These are phyloP conservation scores for Temnothorax nylanderi DNA, from an alignment of 1,140 invertebrate genomes.

Conservation along the genomic window DNA sequence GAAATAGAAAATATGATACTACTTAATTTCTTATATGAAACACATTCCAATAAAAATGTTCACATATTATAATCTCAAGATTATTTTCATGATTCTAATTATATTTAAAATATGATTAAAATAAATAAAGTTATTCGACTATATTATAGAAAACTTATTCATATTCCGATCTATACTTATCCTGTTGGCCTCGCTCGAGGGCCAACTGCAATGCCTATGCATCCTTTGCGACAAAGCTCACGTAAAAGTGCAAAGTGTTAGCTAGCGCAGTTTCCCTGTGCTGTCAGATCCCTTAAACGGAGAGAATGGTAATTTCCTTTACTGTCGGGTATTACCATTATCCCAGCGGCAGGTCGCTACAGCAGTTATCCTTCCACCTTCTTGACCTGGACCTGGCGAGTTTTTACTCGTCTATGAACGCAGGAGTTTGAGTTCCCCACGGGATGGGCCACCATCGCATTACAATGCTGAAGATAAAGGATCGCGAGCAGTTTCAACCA, in stretches of 20 bases:
- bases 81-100: background rate
- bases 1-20: background rate
- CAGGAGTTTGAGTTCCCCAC: conserved; percentile 8
- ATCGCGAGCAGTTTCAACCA: conserved; percentile 7
- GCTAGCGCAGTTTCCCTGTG: conserved; percentile 5
- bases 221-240: background rate
- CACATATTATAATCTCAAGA: background rate
- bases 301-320: conserved; percentile 70
- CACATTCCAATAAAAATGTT: background rate
- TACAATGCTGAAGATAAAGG: conserved; percentile 34
- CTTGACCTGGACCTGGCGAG: background rate
- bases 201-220: background rate
- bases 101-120: conserved; percentile 12
- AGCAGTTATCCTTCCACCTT: conserved; percentile 47
- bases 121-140: background rate
- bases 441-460: conserved; percentile 1
- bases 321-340: conserved; percentile 64
- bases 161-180: background rate
- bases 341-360: conserved; percentile 18
- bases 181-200: no score
- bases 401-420: conserved; percentile 31
- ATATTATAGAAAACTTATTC: background rate
- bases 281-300: conserved; percentile 61
- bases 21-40: background rate
- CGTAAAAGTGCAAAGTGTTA: conserved; percentile 55